A percentile compares a stretch with the other conserved stretches of the same genome.
Evolutionary conservation across 2,888 invertebrate genomes (phyloP).

Genomic region (Amblyteles armatorius): DNA sequence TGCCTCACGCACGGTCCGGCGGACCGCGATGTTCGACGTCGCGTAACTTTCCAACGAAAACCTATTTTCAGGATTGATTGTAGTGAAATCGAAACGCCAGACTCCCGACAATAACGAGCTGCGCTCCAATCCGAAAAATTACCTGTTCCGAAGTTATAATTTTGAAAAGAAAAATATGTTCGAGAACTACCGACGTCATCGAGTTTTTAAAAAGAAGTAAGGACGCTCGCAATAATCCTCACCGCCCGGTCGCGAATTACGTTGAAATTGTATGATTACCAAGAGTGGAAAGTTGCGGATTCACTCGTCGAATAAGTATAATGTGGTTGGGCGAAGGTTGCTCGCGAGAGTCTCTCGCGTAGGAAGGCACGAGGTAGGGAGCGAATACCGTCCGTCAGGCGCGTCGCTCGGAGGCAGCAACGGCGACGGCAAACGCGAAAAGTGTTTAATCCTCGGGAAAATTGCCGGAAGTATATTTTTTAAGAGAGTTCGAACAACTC

Average conservation of each 20-base stretch:
- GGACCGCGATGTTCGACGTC: too few species aligned
- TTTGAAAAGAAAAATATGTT: too few species aligned
- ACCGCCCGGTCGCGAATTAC: slow-evolving; percentile 32
- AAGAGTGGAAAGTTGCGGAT: slow-evolving; percentile 44
- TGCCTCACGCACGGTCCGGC: too few species aligned
- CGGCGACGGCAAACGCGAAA: slow-evolving; percentile 31
- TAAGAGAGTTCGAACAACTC: slow-evolving; percentile 35
- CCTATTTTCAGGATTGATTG: too few species aligned
- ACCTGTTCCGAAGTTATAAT: too few species aligned
- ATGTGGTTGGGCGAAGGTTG: slow-evolving; percentile 24
- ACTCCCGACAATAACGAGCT: too few species aligned
- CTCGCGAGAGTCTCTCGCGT: slow-evolving; percentile 20
- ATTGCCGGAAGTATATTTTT: slow-evolving; percentile 57
- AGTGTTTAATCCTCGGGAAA: slow-evolving; percentile 29
- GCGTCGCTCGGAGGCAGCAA: slow-evolving; percentile 4
- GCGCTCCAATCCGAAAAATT: too few species aligned
- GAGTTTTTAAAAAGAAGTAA: not conserved
- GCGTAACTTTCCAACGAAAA: too few species aligned
- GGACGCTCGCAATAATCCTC: not conserved
- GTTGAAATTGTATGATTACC: slow-evolving; percentile 44
- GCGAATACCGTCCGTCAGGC: slow-evolving; percentile 29
- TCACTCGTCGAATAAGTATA: slow-evolving; percentile 22
- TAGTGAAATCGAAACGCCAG: too few species aligned
- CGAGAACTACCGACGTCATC: not conserved
- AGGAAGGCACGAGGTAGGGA: slow-evolving; percentile 20